Evolutionary conservation across 2,888 invertebrate species (phyloP), one percentile per base, ranked within the genome.

Genomic region (Keiferia lycopersicella): DNA sequence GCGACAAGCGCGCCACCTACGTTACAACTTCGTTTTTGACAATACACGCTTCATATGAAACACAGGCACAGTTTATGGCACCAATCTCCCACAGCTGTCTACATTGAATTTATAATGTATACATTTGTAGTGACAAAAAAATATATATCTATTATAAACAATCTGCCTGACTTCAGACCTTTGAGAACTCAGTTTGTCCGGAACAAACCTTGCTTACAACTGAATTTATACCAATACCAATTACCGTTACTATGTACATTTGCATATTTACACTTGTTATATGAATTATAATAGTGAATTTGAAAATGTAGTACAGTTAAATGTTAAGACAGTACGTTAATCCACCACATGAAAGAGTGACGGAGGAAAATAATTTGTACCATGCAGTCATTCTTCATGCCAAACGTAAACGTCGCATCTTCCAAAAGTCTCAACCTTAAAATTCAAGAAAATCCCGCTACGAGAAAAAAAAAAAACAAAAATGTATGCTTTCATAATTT

Each of bases 1-100:
- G 93, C 72, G 96, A 96, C 66, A 97, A 86, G 67, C 97, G 94
- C 73, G 96, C 96, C 68, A 96, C 95, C 94, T 94, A 81, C 65
- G 62, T 69, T 68, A 72, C 64, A 78, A 74, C 74, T 76, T 66
- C 61, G 26, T 65, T 65, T 77, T 56, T 56, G 68, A 73, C 73
- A 73, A 73, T 65, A 71, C 57, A 67, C 65, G 66, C 62, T 53
- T n/a, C 1, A 20, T 50, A 14, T 48, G 1, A 48, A n/a, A 48
- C 14, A n/a, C 26, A 26, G 26, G 26, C 26, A 2, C 26, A 4
- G 6, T 4, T 26, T 26, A 4, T 4, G 26, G 26, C 26, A 4
- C 26, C 6, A 26, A 4, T 26, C 26, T 26, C 6, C 26, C 26
- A 26, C 26, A 26, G 26, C 26, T 26, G 26, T 26, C 2, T 26